Evolutionary conservation across 2,797 vertebrate species (phyloP), one percentile per base, ranked within the genome.

Genomic region (Spheniscus humboldti): DNA sequence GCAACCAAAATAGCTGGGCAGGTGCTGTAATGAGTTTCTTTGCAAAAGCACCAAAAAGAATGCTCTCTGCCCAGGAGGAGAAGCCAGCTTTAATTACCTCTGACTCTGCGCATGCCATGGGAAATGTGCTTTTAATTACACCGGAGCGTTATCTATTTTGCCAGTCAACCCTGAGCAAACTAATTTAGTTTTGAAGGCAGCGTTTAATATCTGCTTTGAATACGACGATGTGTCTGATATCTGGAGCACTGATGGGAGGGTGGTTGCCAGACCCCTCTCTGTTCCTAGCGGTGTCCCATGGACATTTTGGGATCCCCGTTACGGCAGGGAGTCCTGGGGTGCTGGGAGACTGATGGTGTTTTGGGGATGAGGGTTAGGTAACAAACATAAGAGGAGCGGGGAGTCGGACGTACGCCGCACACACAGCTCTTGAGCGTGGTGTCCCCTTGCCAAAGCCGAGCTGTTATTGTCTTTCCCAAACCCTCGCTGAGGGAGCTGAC

Each of bases 201-300:
- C 6, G 0, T 52, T 52, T 25, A 15, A 37, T n/a, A 68, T 12
- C 78, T 16, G 56, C 86, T 59, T 4, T 57, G 56, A 53, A 15
- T 9, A 4, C 1, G 0, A 0, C 0, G 0, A 2, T 0, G 35
- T 7, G 31, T 3, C 69, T 5, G 33, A 4, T 8, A 3, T 3
- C 2, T 1, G 53, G 37, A 48, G n/a, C 14, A 0, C 18, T 1
- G 3, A 0, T 0, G 48, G 71, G 59, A 41, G 27, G 45, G 43
- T 2, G 27, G 18, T 11, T 63, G 7, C 25, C 76, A 37, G 73
- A 9, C 12, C 62, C 33, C 11, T 15, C 67, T 11, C n/a, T 24
- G 41, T 5, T 28, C 86, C 92, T 35, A n/a, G 12, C 41, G 19
- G 67, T 0, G 11, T 24, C 84, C 86, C 1, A 0, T 0, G 80